Conservation (phyloP, 2,888 invertebrate species). For the Plusia festucae region DNA sequence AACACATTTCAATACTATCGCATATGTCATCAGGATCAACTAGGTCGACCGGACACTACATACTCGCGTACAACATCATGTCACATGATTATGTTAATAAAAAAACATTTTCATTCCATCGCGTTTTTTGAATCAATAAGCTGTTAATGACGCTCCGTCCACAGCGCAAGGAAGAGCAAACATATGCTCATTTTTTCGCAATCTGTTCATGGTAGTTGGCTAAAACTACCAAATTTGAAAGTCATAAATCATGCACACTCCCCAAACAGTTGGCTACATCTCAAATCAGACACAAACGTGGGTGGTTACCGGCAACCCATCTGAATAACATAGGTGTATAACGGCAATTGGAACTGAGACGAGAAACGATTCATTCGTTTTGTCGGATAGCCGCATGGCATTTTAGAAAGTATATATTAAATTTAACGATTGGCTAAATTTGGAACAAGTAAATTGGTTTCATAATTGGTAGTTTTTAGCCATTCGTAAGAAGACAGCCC, state of each 20-base stretch:
- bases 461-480: slow-evolving; percentile 8
- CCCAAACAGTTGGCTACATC: slow-evolving; percentile 65
- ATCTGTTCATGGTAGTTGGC: slow-evolving; percentile 41
- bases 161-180: slow-evolving; percentile 30
- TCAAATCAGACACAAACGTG: slow-evolving; percentile 70
- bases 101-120: slow-evolving; percentile 43
- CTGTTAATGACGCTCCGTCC: slow-evolving; percentile 10
- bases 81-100: slow-evolving; percentile 33
- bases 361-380: slow-evolving; percentile 37
- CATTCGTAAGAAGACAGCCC: background rate
- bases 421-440: slow-evolving; percentile 36
- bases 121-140: slow-evolving; percentile 26
- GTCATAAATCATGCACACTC: slow-evolving; percentile 67
- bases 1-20: slow-evolving; percentile 79
- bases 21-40: slow-evolving; percentile 77
- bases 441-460: slow-evolving; percentile 27
- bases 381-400: slow-evolving; percentile 37
- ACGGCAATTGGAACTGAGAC: slow-evolving; percentile 10
- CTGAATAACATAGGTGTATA: slow-evolving; percentile 57
- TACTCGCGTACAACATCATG: slow-evolving; percentile 22
- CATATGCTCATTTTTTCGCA: slow-evolving; percentile 48
- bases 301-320: slow-evolving; percentile 66
- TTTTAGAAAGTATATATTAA: slow-evolving; percentile 57
- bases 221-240: slow-evolving; percentile 68
- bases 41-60: slow-evolving; percentile 83